Evolutionary conservation across 2,888 invertebrate species (phyloP).

Genomic region (Drosophila anomelani): DNA sequence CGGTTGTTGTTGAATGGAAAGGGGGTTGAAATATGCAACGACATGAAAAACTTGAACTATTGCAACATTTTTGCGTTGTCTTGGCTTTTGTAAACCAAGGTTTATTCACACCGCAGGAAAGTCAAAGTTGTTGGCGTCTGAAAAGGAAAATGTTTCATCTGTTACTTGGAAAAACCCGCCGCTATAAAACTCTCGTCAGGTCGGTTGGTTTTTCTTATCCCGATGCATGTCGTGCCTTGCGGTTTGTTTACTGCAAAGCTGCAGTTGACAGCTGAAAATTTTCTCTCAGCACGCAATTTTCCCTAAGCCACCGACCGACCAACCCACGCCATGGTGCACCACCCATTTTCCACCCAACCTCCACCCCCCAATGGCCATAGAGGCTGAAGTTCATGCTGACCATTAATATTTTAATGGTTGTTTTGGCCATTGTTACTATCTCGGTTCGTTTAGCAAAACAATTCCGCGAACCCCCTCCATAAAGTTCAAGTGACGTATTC

Average conservation of each 20-base stretch:
- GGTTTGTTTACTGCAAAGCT: constrained; percentile 36
- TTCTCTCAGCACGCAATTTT: constrained; percentile 45
- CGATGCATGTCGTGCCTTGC: constrained; percentile 39
- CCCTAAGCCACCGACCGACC: constrained; percentile 10
- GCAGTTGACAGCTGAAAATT: constrained; percentile 55
- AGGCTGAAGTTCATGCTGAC: constrained; percentile 45
- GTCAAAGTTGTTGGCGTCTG: constrained; percentile 52
- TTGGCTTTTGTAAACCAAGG: constrained; percentile 52
- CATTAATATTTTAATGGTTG: constrained; percentile 60
- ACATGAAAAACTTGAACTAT: constrained; percentile 78
- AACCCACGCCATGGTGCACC: constrained; percentile 1
- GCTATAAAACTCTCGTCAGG: constrained; percentile 29
- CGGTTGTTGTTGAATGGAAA: not conserved
- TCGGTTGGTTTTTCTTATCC: constrained; percentile 35
- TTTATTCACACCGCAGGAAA: constrained; percentile 75
- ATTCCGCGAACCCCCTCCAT: constrained; percentile 11
- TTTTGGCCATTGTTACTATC: constrained; percentile 33
- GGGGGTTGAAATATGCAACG: constrained; percentile 62
- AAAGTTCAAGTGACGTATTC: constrained; percentile 24
- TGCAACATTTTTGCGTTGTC: constrained; percentile 64
- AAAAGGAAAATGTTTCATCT: constrained; percentile 55
- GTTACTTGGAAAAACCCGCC: constrained; percentile 25
- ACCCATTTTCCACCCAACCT: constrained; percentile 17
- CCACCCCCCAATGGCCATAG: constrained; percentile 5
- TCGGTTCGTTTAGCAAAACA: constrained; percentile 48